phyloP scores from a whole-genome alignment of 2,797 vertebrate genomes.

The Melanotaenia trifasciata region DNA sequence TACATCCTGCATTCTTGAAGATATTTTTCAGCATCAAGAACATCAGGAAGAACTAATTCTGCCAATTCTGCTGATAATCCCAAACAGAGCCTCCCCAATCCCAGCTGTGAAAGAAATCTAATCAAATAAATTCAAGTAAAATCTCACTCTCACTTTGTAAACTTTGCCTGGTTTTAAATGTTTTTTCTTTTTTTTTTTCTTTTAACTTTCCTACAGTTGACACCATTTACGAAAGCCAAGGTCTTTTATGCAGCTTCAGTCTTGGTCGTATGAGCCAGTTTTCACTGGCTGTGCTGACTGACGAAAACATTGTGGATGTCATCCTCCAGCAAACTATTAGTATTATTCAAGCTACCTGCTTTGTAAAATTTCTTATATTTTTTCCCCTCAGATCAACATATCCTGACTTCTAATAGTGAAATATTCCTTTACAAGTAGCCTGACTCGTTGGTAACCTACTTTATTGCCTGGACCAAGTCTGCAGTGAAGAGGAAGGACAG shows the following conservation, averaged over 20 bases:
- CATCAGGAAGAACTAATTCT: neutral
- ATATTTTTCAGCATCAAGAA: neutral
- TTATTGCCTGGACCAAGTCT: neutral
- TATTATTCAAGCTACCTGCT: neutral
- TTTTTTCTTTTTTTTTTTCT: too few relatives aligned
- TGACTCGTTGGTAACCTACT: neutral
- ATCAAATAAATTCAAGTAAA: too few relatives aligned
- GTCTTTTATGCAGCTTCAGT: neutral
- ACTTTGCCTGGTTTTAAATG: too few relatives aligned
- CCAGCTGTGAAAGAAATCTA: too few relatives aligned
- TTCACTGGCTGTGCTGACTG: neutral
- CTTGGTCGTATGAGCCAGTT: neutral
- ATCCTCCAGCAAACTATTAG: neutral
- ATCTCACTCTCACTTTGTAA: too few relatives aligned
- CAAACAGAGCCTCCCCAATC: too few relatives aligned
- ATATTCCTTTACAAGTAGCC: neutral
- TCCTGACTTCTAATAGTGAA: neutral
- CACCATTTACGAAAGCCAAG: too few relatives aligned
- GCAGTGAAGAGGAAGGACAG: neutral
- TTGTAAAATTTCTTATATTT: neutral
- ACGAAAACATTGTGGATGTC: neutral
- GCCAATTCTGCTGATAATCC: too few relatives aligned
- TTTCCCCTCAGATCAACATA: neutral
- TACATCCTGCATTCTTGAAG: neutral
- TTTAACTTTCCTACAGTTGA: too few relatives aligned